These are phyloP conservation scores for Psix sp. DNA, from an alignment of 1,140 invertebrate species.

Conservation along the genomic window DNA sequence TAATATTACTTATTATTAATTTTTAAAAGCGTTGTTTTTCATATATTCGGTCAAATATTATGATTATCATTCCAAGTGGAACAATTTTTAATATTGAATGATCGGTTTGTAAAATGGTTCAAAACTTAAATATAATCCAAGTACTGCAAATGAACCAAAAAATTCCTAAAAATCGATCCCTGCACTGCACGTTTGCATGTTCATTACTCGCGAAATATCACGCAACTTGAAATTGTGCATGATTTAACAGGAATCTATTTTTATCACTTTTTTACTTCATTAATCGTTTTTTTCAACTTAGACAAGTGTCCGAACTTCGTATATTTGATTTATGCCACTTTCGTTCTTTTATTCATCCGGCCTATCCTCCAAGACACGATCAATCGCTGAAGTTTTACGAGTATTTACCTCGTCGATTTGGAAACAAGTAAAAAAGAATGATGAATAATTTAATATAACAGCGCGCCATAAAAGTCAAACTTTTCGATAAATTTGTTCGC, in stretches of 20 bases:
- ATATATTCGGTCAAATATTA: no score
- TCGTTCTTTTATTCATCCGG: slow-evolving; percentile 43
- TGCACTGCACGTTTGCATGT: slow-evolving; percentile 49
- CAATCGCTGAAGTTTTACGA: slow-evolving; percentile 41
- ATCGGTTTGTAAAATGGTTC: no score
- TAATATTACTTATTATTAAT: no score
- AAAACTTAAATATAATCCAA: neutral
- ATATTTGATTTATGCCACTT: slow-evolving; percentile 56
- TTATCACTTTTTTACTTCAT: slow-evolving; percentile 40
- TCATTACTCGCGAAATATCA: slow-evolving; percentile 21
- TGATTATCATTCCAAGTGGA: no score
- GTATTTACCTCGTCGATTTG: slow-evolving; percentile 44
- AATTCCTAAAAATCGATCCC: neutral
- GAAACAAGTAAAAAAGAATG: slow-evolving; percentile 13
- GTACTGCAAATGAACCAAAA: neutral
- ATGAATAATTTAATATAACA: slow-evolving; percentile 27
- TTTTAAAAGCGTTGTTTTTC: no score
- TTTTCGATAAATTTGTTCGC: slow-evolving; percentile 32
- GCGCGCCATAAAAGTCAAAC: slow-evolving; percentile 11
- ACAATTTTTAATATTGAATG: no score
- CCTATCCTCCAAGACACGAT: slow-evolving; percentile 29
- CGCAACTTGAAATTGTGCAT: slow-evolving; percentile 41
- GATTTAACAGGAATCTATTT: slow-evolving; percentile 39
- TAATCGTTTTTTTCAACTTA: slow-evolving; percentile 49
- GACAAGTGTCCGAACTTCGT: slow-evolving; percentile 49